Evolutionary conservation across 2,113 vertebrate species (phyloP), one percentile per base, ranked within the genome.

Genomic region (Struthidea cinerea): DNA sequence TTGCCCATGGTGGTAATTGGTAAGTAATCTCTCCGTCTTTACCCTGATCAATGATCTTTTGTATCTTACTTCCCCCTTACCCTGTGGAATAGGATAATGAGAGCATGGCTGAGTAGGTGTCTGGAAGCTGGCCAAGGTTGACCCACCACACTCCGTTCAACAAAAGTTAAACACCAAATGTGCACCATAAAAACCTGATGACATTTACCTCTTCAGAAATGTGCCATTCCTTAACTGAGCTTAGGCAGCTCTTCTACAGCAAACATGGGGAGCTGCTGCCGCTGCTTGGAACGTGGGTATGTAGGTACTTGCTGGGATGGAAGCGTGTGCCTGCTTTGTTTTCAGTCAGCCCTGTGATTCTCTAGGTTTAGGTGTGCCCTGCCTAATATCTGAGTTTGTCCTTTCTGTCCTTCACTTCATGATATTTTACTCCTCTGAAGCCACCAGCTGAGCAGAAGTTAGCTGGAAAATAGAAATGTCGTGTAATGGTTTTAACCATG

Each of bases 41-140:
- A 9, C 18, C 21, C 39, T 50, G 30, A 44, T 37, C 53, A n/a
- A 1, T 50, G 30, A 52, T 41, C 27, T 74, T 52, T 70, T 78
- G 41, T 8, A n/a, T 55, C n/a, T 60, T 24, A 11, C 59, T 70
- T 44, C 20, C 18, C 24, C 32, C 30, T 11, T 37, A 1, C 41
- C 10, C 6, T n/a, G 13, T 52, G 65, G 23, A 16, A 11, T 3
- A 44, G 24, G 10, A 33, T 12, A 23, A 8, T 22, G 46, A 52
- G 32, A 44, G 19, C 0, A 0, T 3, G 5, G 18, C 50, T 49
- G 13, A 9, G 41, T 30, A 16, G 20, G 18, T 47, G 6, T 65
- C 41, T 49, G 56, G 46, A 65, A 46, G 32, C 39, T 91, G 88
- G 39, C 47, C 56, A 39, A 23, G 24, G 7, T 85, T 86, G 39